phyloP scores from a whole-genome alignment of 2,888 invertebrate genomes.

The Listrodromus nycthemerus region DNA sequence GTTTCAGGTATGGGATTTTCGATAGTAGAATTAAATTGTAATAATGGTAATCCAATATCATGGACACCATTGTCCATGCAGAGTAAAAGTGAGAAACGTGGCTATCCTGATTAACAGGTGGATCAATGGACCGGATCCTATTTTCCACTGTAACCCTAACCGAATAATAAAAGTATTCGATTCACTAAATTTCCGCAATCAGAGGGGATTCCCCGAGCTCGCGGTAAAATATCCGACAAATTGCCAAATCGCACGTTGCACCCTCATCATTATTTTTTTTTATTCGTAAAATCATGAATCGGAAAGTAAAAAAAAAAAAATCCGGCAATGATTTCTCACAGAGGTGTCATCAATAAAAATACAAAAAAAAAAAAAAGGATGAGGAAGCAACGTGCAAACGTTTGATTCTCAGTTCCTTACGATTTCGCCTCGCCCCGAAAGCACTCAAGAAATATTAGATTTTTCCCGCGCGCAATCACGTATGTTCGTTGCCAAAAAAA shows the following conservation, averaged over 20 bases:
- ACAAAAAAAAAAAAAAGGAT: not conserved
- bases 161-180: no score
- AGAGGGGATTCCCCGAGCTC: no score
- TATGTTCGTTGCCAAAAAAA: not conserved
- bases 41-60: no score
- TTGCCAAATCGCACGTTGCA: not conserved
- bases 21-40: no score
- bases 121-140: no score
- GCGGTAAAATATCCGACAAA: no score
- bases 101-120: no score
- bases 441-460: not conserved
- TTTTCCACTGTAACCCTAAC: no score
- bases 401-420: not conserved
- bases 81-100: no score
- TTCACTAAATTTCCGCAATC: no score
- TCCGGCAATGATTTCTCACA: not conserved
- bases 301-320: not conserved
- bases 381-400: constrained; percentile 1
- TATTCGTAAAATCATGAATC: not conserved
- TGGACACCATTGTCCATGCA: no score
- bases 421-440: not conserved
- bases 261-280: not conserved
- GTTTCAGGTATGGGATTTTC: no score
- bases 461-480: not conserved
- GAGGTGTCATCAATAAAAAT: not conserved